Evolutionary conservation across 2,113 vertebrate species (phyloP).

Genomic region (Hystrix cristata): DNA sequence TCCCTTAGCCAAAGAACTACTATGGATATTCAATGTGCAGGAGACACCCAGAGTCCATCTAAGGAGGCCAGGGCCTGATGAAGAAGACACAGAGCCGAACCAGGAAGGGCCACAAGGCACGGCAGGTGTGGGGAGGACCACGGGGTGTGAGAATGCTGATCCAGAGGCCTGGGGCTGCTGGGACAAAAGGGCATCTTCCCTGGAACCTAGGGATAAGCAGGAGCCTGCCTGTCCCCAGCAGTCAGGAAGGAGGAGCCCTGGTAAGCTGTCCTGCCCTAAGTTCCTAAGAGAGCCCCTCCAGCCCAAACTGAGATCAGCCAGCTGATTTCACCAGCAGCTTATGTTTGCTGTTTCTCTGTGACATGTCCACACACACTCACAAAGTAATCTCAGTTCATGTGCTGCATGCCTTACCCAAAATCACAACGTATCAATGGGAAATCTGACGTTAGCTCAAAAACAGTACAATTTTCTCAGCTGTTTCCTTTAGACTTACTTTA

Average conservation of each 20-base stretch:
- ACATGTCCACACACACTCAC: not conserved
- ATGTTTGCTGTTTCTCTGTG: not conserved
- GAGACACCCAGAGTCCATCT: not conserved
- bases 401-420: not conserved
- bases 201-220: not conserved
- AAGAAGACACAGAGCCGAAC: not conserved
- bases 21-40: not conserved
- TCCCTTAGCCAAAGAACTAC: not conserved
- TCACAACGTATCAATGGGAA: not conserved
- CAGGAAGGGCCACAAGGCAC: not conserved
- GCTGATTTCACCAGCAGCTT: not conserved
- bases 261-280: not conserved
- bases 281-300: not conserved
- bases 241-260: not conserved
- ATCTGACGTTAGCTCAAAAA: not conserved
- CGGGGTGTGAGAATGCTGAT: not conserved
- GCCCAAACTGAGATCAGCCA: not conserved
- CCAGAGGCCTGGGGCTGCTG: not conserved
- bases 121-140: not conserved
- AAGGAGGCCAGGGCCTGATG: not conserved
- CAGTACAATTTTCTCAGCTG: not conserved
- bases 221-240: not conserved
- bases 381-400: not conserved
- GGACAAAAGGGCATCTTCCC: too few relatives aligned
- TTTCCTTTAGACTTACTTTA: not conserved